phyloP scores from a whole-genome alignment of 2,888 invertebrate species.

The Eupithecia tripunctaria region DNA sequence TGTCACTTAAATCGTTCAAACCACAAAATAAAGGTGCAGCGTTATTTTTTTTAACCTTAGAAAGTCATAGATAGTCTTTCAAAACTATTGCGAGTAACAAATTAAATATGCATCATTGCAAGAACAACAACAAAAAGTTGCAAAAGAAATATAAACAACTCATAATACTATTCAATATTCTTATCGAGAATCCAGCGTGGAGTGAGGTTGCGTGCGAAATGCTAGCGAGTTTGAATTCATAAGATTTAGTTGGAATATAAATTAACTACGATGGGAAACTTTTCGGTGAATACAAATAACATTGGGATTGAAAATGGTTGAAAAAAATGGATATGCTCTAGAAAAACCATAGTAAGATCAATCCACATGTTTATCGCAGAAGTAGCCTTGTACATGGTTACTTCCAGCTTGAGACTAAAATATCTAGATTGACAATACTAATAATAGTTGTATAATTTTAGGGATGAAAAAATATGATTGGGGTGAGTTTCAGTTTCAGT shows the following conservation, averaged over 20 bases:
- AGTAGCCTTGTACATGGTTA: too few relatives aligned
- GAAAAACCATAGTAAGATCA: neutral
- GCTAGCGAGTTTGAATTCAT: slow-evolving; percentile 74
- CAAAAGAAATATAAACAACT: slow-evolving; percentile 39
- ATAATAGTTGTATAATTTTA: too few relatives aligned
- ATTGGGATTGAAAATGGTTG: neutral
- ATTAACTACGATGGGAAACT: slow-evolving; percentile 80
- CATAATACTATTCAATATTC: slow-evolving; percentile 69
- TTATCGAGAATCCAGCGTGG: slow-evolving; percentile 79
- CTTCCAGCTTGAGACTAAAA: too few relatives aligned
- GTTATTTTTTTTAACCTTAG: neutral
- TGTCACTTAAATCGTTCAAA: too few relatives aligned
- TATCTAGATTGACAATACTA: too few relatives aligned
- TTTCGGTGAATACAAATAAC: slow-evolving; percentile 71
- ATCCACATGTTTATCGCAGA: neutral
- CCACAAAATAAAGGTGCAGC: neutral
- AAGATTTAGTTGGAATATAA: slow-evolving; percentile 82
- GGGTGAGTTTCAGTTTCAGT: too few relatives aligned
- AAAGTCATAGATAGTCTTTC: neutral
- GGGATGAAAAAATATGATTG: too few relatives aligned
- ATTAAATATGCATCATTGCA: slow-evolving; percentile 17
- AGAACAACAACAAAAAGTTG: slow-evolving; percentile 1
- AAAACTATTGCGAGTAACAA: neutral
- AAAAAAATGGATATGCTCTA: slow-evolving; percentile 10
- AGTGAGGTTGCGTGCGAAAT: slow-evolving; percentile 79